Evolutionary conservation across 1,140 invertebrate species (phyloP), one percentile per base, ranked within the genome.

Genomic region (Phymorhynchus buccinoides): DNA sequence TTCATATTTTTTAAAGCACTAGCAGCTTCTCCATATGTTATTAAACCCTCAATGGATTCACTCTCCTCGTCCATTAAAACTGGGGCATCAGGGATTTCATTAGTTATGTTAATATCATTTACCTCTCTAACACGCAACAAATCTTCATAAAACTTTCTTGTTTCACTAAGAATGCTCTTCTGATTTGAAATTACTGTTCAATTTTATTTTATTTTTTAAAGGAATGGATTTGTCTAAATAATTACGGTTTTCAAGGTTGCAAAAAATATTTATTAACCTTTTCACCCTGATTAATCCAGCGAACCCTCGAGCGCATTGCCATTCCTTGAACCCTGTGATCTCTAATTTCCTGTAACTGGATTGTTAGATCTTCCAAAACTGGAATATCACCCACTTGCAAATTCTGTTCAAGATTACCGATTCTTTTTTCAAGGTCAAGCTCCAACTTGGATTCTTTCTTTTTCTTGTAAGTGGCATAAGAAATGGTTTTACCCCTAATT

Each of bases 401-500:
- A 80, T 30, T 80, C 32, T 18, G 32, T 42, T 80, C 35, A 3
- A n/a, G 9, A 9, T 30, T n/a, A 18, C 27, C 32, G 18, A 80
- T 42, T 42, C 27, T 80, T 41, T 35, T 30, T 39, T 37, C 39
- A 16, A 84, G 42, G 32, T 42, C 62, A 71, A 35, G n/a, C 30
- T 42, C 68, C 27, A 37, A 6, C 7, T 84, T 37, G 14, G 16
- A 12, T 35, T 37, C 41, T 48, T 32, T 79, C 73, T 44, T 85
- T 56, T 81, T 80, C 66, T 4, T 81, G 56, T 81, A 81, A n/a
- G 62, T 16, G 41, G 30, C 32, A 42, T 81, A 85, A 30, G 56
- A 80, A 9, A 85, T 85, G 7, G 84, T 85, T 85, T 85, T 71
- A 4, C 84, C 84, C 35, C 78, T 81, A 1, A 85, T 71, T 35